These are phyloP conservation scores for Pseudolycoriella hygida DNA, from an alignment of 2,888 invertebrate species.

Conservation along the genomic window DNA sequence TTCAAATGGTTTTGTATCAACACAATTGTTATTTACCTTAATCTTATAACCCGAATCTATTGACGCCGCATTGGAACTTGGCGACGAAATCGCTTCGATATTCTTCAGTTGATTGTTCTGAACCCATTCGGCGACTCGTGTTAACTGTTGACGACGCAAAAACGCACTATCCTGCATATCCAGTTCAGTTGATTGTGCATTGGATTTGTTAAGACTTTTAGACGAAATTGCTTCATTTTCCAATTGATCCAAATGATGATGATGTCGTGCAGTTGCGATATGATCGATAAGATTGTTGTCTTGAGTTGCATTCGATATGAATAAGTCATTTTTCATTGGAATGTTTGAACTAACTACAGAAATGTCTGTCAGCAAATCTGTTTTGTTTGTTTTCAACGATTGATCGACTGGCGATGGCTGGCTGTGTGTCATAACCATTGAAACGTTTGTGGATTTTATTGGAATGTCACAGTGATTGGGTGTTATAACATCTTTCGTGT, in stretches of 20 bases:
- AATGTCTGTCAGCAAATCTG: conserved; percentile 7
- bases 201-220: conserved; percentile 12
- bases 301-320: neutral
- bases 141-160: conserved; percentile 42
- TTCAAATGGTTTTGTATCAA: conserved; percentile 17
- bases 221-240: conserved; percentile 10
- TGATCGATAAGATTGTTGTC: neutral
- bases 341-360: neutral
- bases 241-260: neutral
- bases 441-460: conserved; percentile 5
- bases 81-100: conserved; percentile 9
- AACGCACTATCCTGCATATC: conserved; percentile 27
- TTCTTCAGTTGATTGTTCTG: conserved; percentile 40
- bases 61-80: conserved; percentile 22
- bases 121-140: conserved; percentile 62
- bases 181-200: conserved; percentile 19
- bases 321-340: neutral
- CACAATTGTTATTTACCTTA: conserved; percentile 12
- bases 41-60: conserved; percentile 27
- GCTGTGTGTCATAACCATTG: conserved; percentile 8
- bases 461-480: conserved; percentile 13
- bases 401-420: neutral
- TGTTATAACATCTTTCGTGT: conserved; percentile 27
- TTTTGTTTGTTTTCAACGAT: conserved; percentile 7
- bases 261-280: neutral